phyloP scores from a whole-genome alignment of 2,113 vertebrate species.

The Pristiophorus japonicus region DNA sequence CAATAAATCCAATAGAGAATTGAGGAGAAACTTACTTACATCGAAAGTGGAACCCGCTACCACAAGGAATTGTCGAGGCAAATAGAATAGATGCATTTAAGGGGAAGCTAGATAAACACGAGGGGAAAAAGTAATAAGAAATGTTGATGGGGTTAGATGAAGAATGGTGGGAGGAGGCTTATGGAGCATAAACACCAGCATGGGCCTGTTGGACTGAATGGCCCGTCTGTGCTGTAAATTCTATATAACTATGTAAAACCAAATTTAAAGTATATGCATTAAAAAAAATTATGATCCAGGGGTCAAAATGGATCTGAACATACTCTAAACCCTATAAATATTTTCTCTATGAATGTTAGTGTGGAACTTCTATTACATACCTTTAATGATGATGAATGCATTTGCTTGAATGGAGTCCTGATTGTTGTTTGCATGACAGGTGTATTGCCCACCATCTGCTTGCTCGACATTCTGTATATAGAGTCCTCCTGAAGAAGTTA shows the following conservation, averaged over 20 bases:
- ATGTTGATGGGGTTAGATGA: neutral
- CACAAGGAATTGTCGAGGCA: neutral
- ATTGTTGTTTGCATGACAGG: slow-evolving; percentile 86
- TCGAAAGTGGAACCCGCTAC: neutral
- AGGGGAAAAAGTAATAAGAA: neutral
- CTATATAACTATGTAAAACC: neutral
- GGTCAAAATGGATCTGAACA: neutral
- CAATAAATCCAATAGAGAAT: neutral
- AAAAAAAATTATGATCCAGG: neutral
- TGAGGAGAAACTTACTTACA: neutral
- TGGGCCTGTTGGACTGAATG: too few relatives aligned
- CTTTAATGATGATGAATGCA: slow-evolving; percentile 89
- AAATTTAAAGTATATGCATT: neutral
- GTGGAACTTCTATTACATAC: slow-evolving; percentile 49
- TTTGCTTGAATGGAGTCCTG: slow-evolving; percentile 81
- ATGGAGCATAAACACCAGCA: neutral
- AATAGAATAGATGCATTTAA: neutral
- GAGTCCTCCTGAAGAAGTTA: slow-evolving; percentile 85
- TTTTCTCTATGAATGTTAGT: slow-evolving; percentile 4
- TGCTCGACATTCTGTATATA: slow-evolving; percentile 82
- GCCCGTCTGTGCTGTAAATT: neutral
- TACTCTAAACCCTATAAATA: neutral
- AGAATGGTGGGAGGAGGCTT: too few relatives aligned
- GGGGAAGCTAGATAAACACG: neutral
- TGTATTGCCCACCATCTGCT: slow-evolving; percentile 82